Percentiles rank a stretch among this genome's conserved stretches.
Evolutionary conservation across 2,113 vertebrate genomes (phyloP).

Genomic region (Esox niger): DNA sequence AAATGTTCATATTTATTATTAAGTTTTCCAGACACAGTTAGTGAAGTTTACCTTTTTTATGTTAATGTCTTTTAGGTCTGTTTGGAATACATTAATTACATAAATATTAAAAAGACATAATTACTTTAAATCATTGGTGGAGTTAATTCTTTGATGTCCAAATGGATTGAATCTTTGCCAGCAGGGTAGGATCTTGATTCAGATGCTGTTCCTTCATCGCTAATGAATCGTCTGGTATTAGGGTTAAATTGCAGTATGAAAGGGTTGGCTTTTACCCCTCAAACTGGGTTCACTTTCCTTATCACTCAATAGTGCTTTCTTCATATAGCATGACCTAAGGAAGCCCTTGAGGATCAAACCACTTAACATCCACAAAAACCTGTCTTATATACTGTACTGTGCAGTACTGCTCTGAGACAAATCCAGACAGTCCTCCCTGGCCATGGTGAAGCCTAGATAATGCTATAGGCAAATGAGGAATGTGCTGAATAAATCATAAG

Average conservation of each 20-base stretch:
- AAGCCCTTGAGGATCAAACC: no score
- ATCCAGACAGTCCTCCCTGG: constrained; percentile 18
- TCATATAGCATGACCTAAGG: no score
- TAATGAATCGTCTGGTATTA: constrained; percentile 42
- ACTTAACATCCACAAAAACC: no score
- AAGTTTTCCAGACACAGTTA: neutral
- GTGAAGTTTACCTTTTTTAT: neutral
- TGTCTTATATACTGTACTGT: no score
- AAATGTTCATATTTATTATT: no score
- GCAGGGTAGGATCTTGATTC: constrained; percentile 43
- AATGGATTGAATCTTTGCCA: constrained; percentile 48
- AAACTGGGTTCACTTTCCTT: neutral
- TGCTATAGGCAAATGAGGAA: constrained; percentile 39
- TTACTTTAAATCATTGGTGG: no score
- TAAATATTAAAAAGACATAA: no score
- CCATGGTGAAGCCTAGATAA: constrained; percentile 52
- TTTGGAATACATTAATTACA: neutral
- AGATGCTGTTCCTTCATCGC: constrained; percentile 36
- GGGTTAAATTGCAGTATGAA: constrained; percentile 60
- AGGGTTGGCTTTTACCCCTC: neutral
- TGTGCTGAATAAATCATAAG: constrained; percentile 52
- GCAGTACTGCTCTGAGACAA: no score
- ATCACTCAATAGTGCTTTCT: no score
- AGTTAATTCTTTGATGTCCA: neutral
- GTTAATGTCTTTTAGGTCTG: no score